A percentile compares a stretch with the other conserved stretches of the same genome.
These are phyloP conservation scores for Geotrypetes seraphini DNA, from an alignment of 2,797 vertebrate species.

Conservation along the genomic window DNA sequence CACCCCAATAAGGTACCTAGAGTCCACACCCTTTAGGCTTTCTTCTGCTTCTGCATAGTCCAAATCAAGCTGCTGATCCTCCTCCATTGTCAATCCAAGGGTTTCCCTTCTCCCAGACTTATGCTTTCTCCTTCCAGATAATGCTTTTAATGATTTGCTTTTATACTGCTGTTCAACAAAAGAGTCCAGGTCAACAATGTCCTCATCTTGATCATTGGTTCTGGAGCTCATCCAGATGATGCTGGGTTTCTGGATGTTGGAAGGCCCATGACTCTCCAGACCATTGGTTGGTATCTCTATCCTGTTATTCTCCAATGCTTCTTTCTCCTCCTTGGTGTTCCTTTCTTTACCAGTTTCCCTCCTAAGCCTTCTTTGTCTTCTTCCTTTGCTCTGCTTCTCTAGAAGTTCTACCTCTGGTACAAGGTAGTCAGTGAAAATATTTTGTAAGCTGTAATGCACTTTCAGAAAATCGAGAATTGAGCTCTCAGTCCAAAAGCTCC, in stretches of 20 bases:
- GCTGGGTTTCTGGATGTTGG: slow-evolving; percentile 29
- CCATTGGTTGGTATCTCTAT: background rate
- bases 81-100: background rate
- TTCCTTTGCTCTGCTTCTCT: slow-evolving; percentile 13
- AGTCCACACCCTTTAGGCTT: slow-evolving; percentile 37
- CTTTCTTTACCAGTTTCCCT: slow-evolving; percentile 12
- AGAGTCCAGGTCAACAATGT: slow-evolving; percentile 75
- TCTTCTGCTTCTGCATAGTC: slow-evolving; percentile 12
- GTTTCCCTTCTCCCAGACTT: slow-evolving; percentile 35
- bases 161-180: slow-evolving; percentile 64
- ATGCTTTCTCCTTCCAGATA: background rate
- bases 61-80: slow-evolving; percentile 10
- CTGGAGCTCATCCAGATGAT: slow-evolving; percentile 51
- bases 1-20: slow-evolving; percentile 13
- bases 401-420: slow-evolving; percentile 22
- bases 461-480: slow-evolving; percentile 62
- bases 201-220: slow-evolving; percentile 35
- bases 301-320: background rate
- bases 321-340: background rate
- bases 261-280: background rate
- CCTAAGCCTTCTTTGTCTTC: slow-evolving; percentile 5
- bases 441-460: slow-evolving; percentile 53
- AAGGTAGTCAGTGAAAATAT: slow-evolving; percentile 48
- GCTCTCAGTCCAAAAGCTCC: slow-evolving; percentile 54
- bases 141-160: slow-evolving; percentile 46